Conservation (phyloP, 2,888 invertebrate genomes). For the Drosophila differens region DNA sequence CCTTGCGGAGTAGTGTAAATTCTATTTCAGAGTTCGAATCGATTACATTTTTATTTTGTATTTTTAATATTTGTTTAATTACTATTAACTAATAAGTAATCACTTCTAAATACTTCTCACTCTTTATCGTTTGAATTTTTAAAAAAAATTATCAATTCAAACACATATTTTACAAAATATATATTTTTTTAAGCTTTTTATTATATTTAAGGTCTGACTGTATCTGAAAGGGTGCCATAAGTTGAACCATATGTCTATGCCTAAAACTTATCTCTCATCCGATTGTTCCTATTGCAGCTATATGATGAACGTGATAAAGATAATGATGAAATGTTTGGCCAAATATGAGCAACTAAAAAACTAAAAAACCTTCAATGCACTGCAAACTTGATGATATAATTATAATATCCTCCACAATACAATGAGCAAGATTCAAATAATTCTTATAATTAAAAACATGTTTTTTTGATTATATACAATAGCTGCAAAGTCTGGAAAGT, state of each 20-base stretch:
- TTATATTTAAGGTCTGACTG: too few species aligned
- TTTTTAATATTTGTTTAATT: too few species aligned
- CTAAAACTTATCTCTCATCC: background rate
- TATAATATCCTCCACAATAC: background rate
- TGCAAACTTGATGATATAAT: too few species aligned
- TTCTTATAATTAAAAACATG: background rate
- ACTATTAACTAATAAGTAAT: background rate
- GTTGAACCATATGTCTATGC: background rate
- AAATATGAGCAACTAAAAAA: too few species aligned
- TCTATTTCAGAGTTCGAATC: background rate
- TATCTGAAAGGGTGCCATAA: background rate
- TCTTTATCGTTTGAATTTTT: background rate
- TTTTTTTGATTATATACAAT: background rate
- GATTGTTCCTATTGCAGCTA: background rate
- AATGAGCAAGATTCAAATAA: background rate
- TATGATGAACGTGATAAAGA: background rate
- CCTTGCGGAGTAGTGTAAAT: background rate
- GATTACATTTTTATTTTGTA: background rate
- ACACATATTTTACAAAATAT: background rate
- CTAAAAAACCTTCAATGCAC: too few species aligned
- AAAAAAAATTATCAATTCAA: background rate
- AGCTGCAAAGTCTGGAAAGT: background rate
- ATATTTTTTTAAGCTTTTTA: background rate
- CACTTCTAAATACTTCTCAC: background rate
- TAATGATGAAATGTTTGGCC: background rate